A percentile compares a stretch with the other conserved stretches of the same genome.
Conservation (phyloP, 2,888 invertebrate species). For the Heliconius sara region DNA sequence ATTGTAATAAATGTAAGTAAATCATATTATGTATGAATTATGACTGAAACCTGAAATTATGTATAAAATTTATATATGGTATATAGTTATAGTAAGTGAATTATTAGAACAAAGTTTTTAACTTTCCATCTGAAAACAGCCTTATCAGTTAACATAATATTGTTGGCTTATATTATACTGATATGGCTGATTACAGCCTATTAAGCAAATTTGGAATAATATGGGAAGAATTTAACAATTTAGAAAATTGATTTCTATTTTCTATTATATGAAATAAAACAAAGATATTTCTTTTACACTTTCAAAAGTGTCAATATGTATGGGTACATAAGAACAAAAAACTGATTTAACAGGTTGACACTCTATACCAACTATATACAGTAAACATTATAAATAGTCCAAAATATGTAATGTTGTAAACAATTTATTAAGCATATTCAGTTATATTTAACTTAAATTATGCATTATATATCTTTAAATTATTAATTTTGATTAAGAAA, state of each 20-base stretch:
- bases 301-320: no score
- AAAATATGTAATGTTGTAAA: neutral
- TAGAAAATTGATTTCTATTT: no score
- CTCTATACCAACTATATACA: neutral
- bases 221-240: no score
- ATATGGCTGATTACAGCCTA: no score
- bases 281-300: no score
- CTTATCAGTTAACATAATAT: neutral
- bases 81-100: neutral
- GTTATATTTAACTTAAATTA: neutral
- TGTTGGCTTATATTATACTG: no score
- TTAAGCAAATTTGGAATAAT: no score
- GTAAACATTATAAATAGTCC: neutral
- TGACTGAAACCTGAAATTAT: neutral
- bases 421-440: constrained; percentile 1
- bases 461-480: neutral
- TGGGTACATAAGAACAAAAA: no score
- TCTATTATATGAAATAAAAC: no score
- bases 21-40: neutral
- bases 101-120: neutral
- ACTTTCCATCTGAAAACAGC: neutral
- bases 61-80: neutral
- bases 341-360: no score
- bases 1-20: constrained; percentile 1
- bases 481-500: neutral